Evolutionary conservation across 2,113 vertebrate species (phyloP), one percentile per base, ranked within the genome.

Genomic region (Mesoclemmys tuberculata): DNA sequence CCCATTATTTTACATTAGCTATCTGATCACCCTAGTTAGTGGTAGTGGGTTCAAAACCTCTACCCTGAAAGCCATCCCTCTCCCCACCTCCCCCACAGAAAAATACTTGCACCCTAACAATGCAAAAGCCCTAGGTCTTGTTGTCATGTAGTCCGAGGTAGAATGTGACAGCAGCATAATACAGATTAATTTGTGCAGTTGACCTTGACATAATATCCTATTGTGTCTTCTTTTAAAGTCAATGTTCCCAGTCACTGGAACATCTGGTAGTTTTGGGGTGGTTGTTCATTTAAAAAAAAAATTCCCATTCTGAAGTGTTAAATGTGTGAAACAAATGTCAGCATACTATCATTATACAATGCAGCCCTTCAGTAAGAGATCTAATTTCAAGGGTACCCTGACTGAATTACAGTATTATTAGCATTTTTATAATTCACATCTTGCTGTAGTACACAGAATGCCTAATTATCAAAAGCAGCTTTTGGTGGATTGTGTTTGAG

Each of bases 171-270:
- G 92, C 89, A 90, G 48, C 75, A 96, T 96, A 97, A 97, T 94
- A 95, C 96, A 97, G 95, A 93, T 96, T 97, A 98, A 97, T 97
- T 96, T 97, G 96, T 95, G 95, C 95, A 88, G 80, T 90, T 96
- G 94, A 97, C 97, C 97, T 96, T 97, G 94, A 96, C 74, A 90
- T 94, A 89, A 81, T 77, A 77, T 87, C 93, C 87, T 91, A 84
- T 84, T 95, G 96, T 95, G 93, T 92, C 77, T 94, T 95, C 92
- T 96, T 97, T 93, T 94, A 96, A 96, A 96, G 86, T 88, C 96
- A 96, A 91, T 27, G 78, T 82, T 87, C 1, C 0, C 90, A 8
- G 94, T 89, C 94, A 92, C 81, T 87, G 71, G 89, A 92, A 93
- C 86, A 94, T 90, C 95, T 96, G 92, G 64, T 89, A 81, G 75